These are phyloP conservation scores for Enteromius afrohamiltoni DNA, from an alignment of 2,797 vertebrate genomes.

Conservation along the genomic window DNA sequence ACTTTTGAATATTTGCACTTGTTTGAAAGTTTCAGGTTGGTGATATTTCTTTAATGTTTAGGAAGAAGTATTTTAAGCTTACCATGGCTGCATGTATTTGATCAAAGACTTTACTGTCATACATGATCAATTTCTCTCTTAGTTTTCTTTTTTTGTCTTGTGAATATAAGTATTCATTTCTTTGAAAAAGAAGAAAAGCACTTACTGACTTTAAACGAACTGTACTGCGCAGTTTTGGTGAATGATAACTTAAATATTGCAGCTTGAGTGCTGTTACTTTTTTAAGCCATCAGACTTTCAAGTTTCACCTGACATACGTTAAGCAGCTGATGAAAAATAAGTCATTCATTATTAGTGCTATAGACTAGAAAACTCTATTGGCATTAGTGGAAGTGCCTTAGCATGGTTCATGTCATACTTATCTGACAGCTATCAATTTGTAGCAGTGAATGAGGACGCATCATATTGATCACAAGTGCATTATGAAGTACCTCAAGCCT, in stretches of 20 bases:
- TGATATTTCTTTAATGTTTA: neutral
- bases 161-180: neutral
- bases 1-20: neutral
- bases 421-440: too few species aligned
- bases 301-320: neutral
- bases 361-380: too few species aligned
- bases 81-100: neutral
- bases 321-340: too few species aligned
- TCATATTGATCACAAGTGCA: too few species aligned
- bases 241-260: neutral
- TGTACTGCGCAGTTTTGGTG: too few species aligned
- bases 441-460: too few species aligned
- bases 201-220: neutral
- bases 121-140: neutral
- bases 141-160: neutral
- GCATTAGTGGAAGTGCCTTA: too few species aligned
- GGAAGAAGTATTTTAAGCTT: neutral
- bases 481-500: too few species aligned
- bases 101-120: neutral
- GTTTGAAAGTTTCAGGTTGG: too few species aligned
- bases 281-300: neutral
- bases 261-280: neutral
- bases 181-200: neutral
- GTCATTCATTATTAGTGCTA: too few species aligned
- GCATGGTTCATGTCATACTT: too few species aligned